Conservation (phyloP, 2,797 vertebrate genomes). For the Odontamblyopus lacepedii region DNA sequence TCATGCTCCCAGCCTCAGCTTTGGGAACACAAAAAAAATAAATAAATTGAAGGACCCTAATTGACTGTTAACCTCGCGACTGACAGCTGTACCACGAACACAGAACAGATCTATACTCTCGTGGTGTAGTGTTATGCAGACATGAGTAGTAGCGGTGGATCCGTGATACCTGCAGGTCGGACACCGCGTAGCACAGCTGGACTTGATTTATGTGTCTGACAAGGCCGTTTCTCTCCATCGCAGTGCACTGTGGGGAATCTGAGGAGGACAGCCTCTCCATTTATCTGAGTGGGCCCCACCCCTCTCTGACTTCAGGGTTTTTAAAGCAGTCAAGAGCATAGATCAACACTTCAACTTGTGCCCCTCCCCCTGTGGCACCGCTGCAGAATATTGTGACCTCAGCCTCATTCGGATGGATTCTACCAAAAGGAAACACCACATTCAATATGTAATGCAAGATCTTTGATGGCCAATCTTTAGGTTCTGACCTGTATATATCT, state of each 20-base stretch:
- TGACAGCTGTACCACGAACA: slow-evolving; percentile 26
- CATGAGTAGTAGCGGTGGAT: slow-evolving; percentile 26
- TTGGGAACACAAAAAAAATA: slow-evolving; percentile 27
- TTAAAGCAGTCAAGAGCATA: slow-evolving; percentile 65
- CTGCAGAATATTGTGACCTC: slow-evolving; percentile 73
- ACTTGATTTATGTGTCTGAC: slow-evolving; percentile 79
- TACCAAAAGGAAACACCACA: not conserved
- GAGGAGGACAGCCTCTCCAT: slow-evolving; percentile 74
- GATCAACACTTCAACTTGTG: slow-evolving; percentile 62
- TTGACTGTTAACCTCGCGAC: slow-evolving; percentile 30
- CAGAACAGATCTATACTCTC: slow-evolving; percentile 17
- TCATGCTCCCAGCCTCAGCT: slow-evolving; percentile 49
- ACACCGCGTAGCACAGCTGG: slow-evolving; percentile 51
- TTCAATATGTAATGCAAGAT: slow-evolving; percentile 18
- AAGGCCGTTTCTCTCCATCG: slow-evolving; percentile 76
- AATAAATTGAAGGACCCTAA: slow-evolving; percentile 25
- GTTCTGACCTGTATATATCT: not conserved
- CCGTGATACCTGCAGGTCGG: slow-evolving; percentile 32
- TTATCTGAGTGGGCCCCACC: slow-evolving; percentile 71
- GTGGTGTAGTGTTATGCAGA: slow-evolving; percentile 34
- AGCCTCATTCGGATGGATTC: not conserved
- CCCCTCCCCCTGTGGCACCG: slow-evolving; percentile 57
- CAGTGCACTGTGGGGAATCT: slow-evolving; percentile 58
- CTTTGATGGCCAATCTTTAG: slow-evolving; percentile 1
- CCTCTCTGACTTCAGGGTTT: slow-evolving; percentile 55